Percentiles rank a stretch among this genome's conserved stretches.
These are phyloP conservation scores for Oreochromis tanganicae DNA, from an alignment of 2,113 vertebrate species.

Conservation along the genomic window DNA sequence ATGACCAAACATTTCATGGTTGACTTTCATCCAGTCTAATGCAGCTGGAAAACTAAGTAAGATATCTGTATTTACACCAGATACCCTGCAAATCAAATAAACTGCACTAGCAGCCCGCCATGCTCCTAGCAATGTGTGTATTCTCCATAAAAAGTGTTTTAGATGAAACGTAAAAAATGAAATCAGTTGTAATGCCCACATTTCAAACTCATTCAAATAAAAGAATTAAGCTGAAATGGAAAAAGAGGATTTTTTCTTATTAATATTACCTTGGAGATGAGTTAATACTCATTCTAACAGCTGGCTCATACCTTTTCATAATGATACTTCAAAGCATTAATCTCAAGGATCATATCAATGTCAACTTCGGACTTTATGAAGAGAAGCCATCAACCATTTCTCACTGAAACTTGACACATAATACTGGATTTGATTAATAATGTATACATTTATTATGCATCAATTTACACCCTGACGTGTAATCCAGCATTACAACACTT, in stretches of 20 bases:
- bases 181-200: background rate
- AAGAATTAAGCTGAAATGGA: background rate
- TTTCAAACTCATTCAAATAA: background rate
- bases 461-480: background rate
- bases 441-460: background rate
- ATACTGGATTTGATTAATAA: conserved; percentile 15
- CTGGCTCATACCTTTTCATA: background rate
- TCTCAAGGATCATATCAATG: background rate
- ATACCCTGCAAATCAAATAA: background rate
- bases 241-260: background rate
- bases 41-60: background rate
- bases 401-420: background rate
- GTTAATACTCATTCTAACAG: background rate
- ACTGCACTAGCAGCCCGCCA: background rate
- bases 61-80: background rate
- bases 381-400: background rate
- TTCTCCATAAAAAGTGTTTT: background rate
- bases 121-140: background rate
- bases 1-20: background rate
- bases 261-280: background rate
- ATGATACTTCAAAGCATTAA: background rate
- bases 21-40: background rate
- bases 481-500: background rate
- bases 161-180: background rate
- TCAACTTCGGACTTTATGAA: background rate